Conservation (phyloP, 1,140 invertebrate species). For the Drosophila insularis region DNA sequence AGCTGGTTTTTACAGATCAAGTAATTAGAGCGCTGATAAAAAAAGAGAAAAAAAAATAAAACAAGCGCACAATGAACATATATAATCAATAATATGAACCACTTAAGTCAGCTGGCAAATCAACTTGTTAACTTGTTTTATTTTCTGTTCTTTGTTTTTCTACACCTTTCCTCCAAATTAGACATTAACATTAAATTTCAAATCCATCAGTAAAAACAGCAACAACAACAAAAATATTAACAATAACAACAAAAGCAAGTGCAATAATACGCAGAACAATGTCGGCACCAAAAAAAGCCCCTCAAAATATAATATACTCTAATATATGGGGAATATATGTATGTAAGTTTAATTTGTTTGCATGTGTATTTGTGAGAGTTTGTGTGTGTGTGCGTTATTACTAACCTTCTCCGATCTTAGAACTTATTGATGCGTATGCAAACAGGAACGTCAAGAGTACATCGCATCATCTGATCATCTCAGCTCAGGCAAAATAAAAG, state of each 20-base stretch:
- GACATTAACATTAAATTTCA: slow-evolving; percentile 42
- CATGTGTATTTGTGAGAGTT: too few species aligned
- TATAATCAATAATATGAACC: background rate
- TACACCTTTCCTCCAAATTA: slow-evolving; percentile 46
- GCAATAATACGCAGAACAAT: slow-evolving; percentile 36
- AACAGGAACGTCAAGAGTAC: slow-evolving; percentile 38
- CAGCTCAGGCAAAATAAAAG: slow-evolving; percentile 34
- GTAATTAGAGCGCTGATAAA: slow-evolving; percentile 3
- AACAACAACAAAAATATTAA: background rate
- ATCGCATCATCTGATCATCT: slow-evolving; percentile 15
- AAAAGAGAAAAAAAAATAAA: background rate
- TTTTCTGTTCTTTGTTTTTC: slow-evolving; percentile 1
- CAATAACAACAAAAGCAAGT: slow-evolving; percentile 37
- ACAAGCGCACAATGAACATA: background rate
- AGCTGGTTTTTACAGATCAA: slow-evolving; percentile 9
- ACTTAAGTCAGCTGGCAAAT: slow-evolving; percentile 2
- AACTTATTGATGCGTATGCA: slow-evolving; percentile 48
- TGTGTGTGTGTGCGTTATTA: background rate
- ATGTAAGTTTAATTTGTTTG: too few species aligned
- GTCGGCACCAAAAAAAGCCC: slow-evolving; percentile 31
- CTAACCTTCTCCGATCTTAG: background rate
- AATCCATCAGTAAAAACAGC: slow-evolving; percentile 44
- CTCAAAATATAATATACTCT: background rate
- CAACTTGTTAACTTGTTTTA: slow-evolving; percentile 6
- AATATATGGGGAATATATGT: background rate